Conservation (phyloP, 2,113 vertebrate species). For the Mormoops blainvillei region DNA sequence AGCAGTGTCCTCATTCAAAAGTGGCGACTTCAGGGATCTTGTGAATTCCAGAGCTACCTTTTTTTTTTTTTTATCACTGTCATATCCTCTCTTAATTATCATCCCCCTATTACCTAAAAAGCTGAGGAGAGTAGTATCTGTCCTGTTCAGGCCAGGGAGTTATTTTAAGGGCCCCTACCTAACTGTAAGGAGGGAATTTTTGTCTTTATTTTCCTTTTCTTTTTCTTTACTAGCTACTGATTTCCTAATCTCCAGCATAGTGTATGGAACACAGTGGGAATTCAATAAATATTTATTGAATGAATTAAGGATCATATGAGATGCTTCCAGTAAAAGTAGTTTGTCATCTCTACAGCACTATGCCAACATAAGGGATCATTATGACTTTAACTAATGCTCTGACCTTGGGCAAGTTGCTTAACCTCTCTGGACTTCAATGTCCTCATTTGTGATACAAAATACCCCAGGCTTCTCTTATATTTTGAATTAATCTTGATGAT, state of each 20-base stretch:
- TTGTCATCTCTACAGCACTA: neutral
- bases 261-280: neutral
- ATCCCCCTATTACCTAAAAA: neutral
- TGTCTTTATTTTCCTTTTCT: neutral
- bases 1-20: neutral
- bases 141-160: neutral
- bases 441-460: neutral
- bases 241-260: neutral
- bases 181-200: neutral
- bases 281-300: constrained; percentile 14
- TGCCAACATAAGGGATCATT: neutral
- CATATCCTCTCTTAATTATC: neutral
- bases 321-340: neutral
- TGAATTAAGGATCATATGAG: neutral
- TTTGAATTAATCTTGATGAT: neutral
- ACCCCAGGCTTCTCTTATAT: neutral
- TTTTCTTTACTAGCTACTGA: neutral
- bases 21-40: neutral
- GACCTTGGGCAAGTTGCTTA: neutral
- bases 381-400: neutral
- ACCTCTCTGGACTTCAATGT: neutral
- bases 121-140: neutral
- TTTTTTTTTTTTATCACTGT: neutral
- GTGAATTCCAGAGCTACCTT: neutral
- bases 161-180: neutral